phyloP scores from a whole-genome alignment of 2,797 vertebrate genomes.

The Simalia tracyae region DNA sequence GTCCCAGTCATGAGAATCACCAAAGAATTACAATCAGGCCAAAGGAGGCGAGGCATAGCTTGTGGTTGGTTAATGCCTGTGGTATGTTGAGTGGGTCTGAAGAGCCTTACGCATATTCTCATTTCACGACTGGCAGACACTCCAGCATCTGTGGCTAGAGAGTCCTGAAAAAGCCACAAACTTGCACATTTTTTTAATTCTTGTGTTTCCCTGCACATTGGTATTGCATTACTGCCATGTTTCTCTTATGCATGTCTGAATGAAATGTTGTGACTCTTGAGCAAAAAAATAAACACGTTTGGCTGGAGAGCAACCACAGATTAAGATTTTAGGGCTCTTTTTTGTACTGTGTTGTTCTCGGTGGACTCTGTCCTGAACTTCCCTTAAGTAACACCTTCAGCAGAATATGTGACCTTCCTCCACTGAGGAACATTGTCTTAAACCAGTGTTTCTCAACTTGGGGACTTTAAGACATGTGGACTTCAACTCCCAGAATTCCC shows the following conservation, averaged over 20 bases:
- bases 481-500: too few relatives aligned
- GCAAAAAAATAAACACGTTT: not conserved
- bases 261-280: not conserved
- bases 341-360: not conserved
- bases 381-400: not conserved
- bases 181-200: not conserved
- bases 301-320: not conserved
- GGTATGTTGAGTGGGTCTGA: too few relatives aligned
- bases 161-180: not conserved
- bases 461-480: too few relatives aligned
- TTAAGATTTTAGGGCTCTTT: not conserved
- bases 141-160: not conserved
- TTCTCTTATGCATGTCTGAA: conserved; percentile 13
- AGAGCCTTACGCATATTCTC: not conserved
- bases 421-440: not conserved
- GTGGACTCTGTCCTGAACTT: not conserved
- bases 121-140: not conserved
- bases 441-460: too few relatives aligned
- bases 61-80: not conserved
- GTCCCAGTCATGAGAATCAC: not conserved
- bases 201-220: not conserved
- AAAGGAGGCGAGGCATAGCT: not conserved
- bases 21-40: not conserved
- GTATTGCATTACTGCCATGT: not conserved
- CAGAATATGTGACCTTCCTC: not conserved